These are phyloP conservation scores for Albula glossodonta DNA, from an alignment of 2,113 vertebrate species.

Conservation along the genomic window DNA sequence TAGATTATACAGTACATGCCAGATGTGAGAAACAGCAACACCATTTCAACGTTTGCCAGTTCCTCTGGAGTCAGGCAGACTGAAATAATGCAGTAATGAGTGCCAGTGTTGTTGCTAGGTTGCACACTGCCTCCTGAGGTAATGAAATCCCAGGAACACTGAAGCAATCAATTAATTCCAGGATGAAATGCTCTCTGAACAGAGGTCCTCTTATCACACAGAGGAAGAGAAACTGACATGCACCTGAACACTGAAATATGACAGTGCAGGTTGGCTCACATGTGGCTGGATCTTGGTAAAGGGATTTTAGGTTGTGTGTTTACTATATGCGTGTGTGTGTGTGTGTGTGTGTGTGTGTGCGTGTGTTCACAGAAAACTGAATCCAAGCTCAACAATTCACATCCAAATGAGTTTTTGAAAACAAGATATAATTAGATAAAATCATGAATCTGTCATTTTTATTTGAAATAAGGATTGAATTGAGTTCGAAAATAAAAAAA, in stretches of 20 bases:
- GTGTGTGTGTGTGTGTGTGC: conserved; percentile 7
- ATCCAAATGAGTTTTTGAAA: no score
- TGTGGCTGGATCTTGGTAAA: not conserved
- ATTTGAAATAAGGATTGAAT: no score
- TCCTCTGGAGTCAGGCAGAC: not conserved
- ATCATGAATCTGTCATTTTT: no score
- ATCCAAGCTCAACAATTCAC: no score
- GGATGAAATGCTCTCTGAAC: conserved; percentile 38
- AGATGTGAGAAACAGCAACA: no score
- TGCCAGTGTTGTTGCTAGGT: conserved; percentile 60
- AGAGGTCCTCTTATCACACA: not conserved
- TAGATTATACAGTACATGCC: not conserved
- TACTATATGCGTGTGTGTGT: not conserved
- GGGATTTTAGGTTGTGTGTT: not conserved
- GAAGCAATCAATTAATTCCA: conserved; percentile 58
- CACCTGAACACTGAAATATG: conserved; percentile 10
- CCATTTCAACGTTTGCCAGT: not conserved
- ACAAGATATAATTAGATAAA: no score
- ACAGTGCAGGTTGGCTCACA: not conserved
- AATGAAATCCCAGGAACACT: conserved; percentile 57
- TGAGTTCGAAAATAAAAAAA: no score
- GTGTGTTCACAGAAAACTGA: not conserved
- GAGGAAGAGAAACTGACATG: not conserved
- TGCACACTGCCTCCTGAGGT: conserved; percentile 52
- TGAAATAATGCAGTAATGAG: conserved; percentile 15